Conservation (phyloP, 2,113 vertebrate species). For the Odontesthes bonariensis region DNA sequence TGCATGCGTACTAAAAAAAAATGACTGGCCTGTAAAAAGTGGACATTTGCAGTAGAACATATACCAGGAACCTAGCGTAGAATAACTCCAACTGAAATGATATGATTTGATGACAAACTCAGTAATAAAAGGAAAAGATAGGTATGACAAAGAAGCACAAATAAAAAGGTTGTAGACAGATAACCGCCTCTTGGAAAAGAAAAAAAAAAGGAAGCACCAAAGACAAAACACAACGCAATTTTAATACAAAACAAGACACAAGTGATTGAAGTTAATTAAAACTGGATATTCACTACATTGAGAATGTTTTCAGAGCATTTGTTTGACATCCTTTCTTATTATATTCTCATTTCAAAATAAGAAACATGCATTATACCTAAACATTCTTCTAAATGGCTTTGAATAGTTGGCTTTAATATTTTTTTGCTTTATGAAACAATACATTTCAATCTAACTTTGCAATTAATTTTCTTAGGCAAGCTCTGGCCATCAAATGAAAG, state of each 20-base stretch:
- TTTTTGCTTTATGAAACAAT: conserved; percentile 7
- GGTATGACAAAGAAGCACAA: neutral
- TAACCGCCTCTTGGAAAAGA: neutral
- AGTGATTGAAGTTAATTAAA: too few species aligned
- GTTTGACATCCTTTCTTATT: conserved; percentile 1
- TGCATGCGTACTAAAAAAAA: conserved; percentile 3
- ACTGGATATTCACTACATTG: too few species aligned
- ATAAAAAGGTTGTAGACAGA: neutral
- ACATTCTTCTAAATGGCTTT: neutral
- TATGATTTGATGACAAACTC: neutral
- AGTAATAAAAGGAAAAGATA: neutral
- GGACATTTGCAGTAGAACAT: neutral
- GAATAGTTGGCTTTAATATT: neutral
- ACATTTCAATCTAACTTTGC: conserved; percentile 4
- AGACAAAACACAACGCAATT: neutral
- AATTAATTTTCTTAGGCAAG: neutral
- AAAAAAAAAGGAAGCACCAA: neutral
- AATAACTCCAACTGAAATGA: neutral
- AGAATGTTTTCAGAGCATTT: neutral
- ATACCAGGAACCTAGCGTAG: neutral
- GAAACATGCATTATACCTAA: neutral
- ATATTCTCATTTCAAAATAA: neutral
- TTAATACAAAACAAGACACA: neutral
- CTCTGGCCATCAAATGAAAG: conserved; percentile 5
- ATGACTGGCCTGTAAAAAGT: neutral